These are phyloP conservation scores for Gymnocypris eckloni DNA, from an alignment of 2,797 vertebrate species.

Conservation along the genomic window DNA sequence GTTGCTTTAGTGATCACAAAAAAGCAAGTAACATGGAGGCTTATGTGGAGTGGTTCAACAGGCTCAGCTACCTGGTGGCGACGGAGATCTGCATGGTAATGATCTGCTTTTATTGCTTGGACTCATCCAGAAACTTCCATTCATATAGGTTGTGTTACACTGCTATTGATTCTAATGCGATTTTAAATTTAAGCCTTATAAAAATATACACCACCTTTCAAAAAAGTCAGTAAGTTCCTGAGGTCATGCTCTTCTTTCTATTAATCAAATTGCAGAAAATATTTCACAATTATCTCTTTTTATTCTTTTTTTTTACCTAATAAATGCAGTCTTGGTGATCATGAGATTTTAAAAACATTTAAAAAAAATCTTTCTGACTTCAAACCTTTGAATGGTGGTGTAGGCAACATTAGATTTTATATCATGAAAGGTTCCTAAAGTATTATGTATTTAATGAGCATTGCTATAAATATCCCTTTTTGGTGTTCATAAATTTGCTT, in stretches of 20 bases:
- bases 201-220: not conserved
- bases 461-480: conserved; percentile 12
- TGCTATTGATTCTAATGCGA: conserved; percentile 16
- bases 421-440: not conserved
- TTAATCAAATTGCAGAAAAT: not conserved
- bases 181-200: not conserved
- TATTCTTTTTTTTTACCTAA: not conserved
- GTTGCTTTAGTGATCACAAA: conserved; percentile 85
- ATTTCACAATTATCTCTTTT: not conserved
- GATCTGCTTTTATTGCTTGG: not conserved
- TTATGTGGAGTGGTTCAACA: conserved; percentile 97
- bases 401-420: not conserved
- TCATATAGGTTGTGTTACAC: conserved; percentile 5
- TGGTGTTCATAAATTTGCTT: not conserved
- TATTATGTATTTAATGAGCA: not conserved
- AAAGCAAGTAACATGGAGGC: conserved; percentile 90
- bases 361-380: not conserved
- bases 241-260: not conserved
- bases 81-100: conserved; percentile 96
- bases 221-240: not conserved
- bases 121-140: conserved; percentile 23
- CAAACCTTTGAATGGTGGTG: not conserved
- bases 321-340: no score
- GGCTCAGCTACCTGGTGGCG: conserved; percentile 93
- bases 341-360: not conserved